These are phyloP conservation scores for Balearica regulorum DNA, from an alignment of 2,797 vertebrate species.

Conservation along the genomic window DNA sequence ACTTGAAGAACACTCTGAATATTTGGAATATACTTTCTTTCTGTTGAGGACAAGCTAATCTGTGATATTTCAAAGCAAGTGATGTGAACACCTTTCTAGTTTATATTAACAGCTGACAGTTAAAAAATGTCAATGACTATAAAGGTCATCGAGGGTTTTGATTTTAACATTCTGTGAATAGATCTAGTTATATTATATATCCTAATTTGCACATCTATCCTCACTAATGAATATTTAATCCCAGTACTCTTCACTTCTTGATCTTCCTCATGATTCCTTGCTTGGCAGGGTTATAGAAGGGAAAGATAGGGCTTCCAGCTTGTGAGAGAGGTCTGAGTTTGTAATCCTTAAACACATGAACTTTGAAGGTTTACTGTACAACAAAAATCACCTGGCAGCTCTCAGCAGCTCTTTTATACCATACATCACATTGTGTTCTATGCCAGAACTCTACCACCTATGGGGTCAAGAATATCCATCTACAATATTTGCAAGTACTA, in stretches of 20 bases:
- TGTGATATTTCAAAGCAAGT: background rate
- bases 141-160: background rate
- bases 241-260: background rate
- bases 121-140: background rate
- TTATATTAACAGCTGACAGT: background rate
- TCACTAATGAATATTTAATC: background rate
- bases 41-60: constrained; percentile 2
- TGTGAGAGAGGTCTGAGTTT: background rate
- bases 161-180: background rate
- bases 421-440: background rate
- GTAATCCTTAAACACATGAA: background rate
- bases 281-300: background rate
- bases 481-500: background rate
- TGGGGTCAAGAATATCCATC: background rate
- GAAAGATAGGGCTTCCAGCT: background rate
- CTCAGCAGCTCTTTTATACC: background rate
- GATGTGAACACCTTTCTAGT: background rate
- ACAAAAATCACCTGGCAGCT: background rate
- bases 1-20: constrained; percentile 41
- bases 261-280: background rate
- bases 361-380: background rate
- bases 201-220: background rate
- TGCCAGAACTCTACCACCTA: background rate
- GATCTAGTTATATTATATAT: background rate
- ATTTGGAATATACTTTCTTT: constrained; percentile 33